Conservation (phyloP, 2,113 vertebrate species). For the Lethenteron reissneri region DNA sequence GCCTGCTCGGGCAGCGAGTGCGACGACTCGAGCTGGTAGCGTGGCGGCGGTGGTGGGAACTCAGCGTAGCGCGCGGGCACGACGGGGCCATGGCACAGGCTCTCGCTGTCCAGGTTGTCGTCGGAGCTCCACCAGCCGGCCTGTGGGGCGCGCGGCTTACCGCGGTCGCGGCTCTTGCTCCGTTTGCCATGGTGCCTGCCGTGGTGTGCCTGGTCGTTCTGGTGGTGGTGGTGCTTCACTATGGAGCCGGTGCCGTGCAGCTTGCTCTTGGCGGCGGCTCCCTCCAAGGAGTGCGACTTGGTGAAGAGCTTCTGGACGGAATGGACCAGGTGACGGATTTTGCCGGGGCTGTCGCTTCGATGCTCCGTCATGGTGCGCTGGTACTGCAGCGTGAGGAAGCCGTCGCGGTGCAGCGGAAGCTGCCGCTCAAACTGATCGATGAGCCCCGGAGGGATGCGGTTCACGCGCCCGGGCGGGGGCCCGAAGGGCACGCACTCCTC, state of each 20-base stretch:
- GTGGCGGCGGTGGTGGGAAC: background rate
- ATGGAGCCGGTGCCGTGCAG: slow-evolving; percentile 19
- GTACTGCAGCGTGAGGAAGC: slow-evolving; percentile 93
- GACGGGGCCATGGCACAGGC: slow-evolving; percentile 14
- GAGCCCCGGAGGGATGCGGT: slow-evolving; percentile 77
- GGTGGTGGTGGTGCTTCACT: slow-evolving; percentile 40
- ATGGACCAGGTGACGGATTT: slow-evolving; percentile 90
- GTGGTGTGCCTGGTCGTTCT: slow-evolving; percentile 46
- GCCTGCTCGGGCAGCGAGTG: background rate
- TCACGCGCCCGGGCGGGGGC: slow-evolving; percentile 42
- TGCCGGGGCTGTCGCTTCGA: slow-evolving; percentile 90
- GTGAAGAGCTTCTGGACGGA: slow-evolving; percentile 94
- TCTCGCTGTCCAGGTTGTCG: slow-evolving; percentile 94
- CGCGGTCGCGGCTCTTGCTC: slow-evolving; percentile 60
- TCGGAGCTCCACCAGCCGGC: slow-evolving; percentile 98
- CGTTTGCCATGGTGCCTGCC: slow-evolving; percentile 55
- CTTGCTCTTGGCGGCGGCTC: slow-evolving; percentile 23
- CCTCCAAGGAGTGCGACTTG: slow-evolving; percentile 91
- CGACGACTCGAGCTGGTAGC: slow-evolving; percentile 1
- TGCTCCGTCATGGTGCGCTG: slow-evolving; percentile 66
- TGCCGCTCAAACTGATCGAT: slow-evolving; percentile 97
- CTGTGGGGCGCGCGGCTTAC: slow-evolving; percentile 57
- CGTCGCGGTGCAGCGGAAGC: slow-evolving; percentile 58
- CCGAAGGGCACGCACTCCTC: slow-evolving; percentile 50
- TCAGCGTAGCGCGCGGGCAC: background rate